phyloP scores from a whole-genome alignment of 2,888 invertebrate genomes.

The Alviniconcha strummeri region DNA sequence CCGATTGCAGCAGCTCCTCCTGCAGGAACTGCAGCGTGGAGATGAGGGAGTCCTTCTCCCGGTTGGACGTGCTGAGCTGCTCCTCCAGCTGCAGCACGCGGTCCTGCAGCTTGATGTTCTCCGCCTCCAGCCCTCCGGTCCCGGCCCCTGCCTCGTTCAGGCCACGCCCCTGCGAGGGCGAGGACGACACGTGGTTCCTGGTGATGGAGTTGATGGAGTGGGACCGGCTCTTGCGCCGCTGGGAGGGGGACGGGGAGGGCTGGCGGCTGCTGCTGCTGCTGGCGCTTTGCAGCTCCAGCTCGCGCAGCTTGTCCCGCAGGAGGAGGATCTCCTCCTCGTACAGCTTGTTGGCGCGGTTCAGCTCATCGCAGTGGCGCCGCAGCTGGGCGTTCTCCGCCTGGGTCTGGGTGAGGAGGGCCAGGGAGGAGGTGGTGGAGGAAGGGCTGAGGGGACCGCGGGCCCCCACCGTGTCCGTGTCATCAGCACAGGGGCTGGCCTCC shows the following conservation, averaged over 20 bases:
- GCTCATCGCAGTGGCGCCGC: slow-evolving; percentile 42
- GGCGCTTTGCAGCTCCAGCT: slow-evolving; percentile 21
- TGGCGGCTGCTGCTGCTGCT: slow-evolving; percentile 22
- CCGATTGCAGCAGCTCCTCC: slow-evolving; percentile 62
- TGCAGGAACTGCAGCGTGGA: slow-evolving; percentile 60
- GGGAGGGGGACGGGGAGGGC: slow-evolving; percentile 18
- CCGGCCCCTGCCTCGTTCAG: slow-evolving; percentile 27
- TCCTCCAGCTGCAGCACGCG: slow-evolving; percentile 54
- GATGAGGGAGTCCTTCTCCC: slow-evolving; percentile 60
- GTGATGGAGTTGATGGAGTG: slow-evolving; percentile 11
- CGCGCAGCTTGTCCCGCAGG: slow-evolving; percentile 35
- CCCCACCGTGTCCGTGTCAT: slow-evolving; percentile 29
- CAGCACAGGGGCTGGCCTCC: slow-evolving; percentile 14
- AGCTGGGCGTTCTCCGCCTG: slow-evolving; percentile 42
- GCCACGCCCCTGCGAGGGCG: neutral
- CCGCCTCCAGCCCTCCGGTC: slow-evolving; percentile 42
- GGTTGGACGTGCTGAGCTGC: slow-evolving; percentile 47
- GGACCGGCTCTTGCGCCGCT: slow-evolving; percentile 5
- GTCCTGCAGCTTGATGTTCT: slow-evolving; percentile 53
- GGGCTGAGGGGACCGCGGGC: slow-evolving; percentile 25
- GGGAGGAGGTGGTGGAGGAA: slow-evolving; percentile 27
- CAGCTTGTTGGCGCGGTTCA: slow-evolving; percentile 40
- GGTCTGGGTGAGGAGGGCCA: slow-evolving; percentile 41
- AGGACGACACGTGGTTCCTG: slow-evolving; percentile 4
- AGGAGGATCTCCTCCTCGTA: slow-evolving; percentile 41